Evolutionary conservation across 2,113 vertebrate species (phyloP).

Genomic region (human): DNA sequence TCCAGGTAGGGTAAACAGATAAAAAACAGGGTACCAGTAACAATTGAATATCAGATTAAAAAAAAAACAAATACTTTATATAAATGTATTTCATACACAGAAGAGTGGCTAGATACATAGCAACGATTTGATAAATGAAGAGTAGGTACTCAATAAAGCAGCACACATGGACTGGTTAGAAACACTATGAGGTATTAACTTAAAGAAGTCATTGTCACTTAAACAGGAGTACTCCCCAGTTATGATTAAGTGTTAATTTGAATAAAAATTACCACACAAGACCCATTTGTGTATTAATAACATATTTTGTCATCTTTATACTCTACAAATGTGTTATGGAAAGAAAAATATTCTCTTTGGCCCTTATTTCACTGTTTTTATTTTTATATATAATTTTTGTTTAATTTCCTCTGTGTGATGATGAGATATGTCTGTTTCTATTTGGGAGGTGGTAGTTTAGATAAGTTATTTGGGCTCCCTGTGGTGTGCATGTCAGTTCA

Average conservation of each 20-base stretch:
- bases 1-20: background rate
- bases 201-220: background rate
- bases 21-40: background rate
- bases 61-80: background rate
- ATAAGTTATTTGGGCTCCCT: slow-evolving; percentile 44
- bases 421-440: slow-evolving; percentile 24
- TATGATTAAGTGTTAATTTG: background rate
- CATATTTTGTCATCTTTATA: background rate
- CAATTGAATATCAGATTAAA: background rate
- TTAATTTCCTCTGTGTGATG: background rate
- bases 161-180: background rate
- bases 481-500: slow-evolving; percentile 48
- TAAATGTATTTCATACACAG: background rate
- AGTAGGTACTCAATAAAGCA: background rate
- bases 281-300: background rate
- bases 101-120: background rate
- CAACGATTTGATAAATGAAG: background rate
- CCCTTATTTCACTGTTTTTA: background rate
- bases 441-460: background rate
- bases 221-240: no score
- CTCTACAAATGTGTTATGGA: background rate
- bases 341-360: background rate
- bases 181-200: background rate
- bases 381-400: background rate
- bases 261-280: background rate